Percentiles rank a stretch among this genome's conserved stretches.
Evolutionary conservation across 2,113 vertebrate species (phyloP).

Genomic region (Mormyrus lacerda): DNA sequence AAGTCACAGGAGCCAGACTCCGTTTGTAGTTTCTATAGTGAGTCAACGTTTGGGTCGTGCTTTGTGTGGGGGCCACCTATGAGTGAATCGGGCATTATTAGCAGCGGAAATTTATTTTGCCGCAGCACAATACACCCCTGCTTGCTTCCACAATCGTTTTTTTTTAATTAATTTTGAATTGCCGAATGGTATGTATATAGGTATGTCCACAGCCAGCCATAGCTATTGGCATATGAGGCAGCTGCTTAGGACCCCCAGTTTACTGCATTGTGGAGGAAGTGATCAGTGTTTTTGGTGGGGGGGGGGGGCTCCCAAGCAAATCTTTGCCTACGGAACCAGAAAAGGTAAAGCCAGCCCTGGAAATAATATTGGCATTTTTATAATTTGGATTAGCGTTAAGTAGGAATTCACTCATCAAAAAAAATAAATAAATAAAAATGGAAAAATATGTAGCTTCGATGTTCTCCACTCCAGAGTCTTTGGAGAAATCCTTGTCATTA

Average conservation of each 20-base stretch:
- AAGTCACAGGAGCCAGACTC: slow-evolving; percentile 10
- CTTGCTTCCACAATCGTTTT: background rate
- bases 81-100: background rate
- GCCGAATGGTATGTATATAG: background rate
- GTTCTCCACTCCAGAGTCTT: background rate
- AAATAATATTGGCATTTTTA: background rate
- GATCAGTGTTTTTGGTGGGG: background rate
- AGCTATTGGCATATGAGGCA: background rate
- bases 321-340: background rate
- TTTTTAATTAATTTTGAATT: background rate
- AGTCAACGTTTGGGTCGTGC: background rate
- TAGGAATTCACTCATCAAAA: background rate
- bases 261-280: background rate
- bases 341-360: background rate
- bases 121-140: background rate
- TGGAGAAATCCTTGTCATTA: background rate
- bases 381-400: background rate
- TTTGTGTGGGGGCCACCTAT: background rate
- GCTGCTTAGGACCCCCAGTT: background rate
- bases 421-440: background rate
- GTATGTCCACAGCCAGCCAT: background rate
- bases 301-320: background rate
- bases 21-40: background rate
- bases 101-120: background rate
- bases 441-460: background rate